These are phyloP conservation scores for Gibbula magus DNA, from an alignment of 2,888 invertebrate species.

Conservation along the genomic window DNA sequence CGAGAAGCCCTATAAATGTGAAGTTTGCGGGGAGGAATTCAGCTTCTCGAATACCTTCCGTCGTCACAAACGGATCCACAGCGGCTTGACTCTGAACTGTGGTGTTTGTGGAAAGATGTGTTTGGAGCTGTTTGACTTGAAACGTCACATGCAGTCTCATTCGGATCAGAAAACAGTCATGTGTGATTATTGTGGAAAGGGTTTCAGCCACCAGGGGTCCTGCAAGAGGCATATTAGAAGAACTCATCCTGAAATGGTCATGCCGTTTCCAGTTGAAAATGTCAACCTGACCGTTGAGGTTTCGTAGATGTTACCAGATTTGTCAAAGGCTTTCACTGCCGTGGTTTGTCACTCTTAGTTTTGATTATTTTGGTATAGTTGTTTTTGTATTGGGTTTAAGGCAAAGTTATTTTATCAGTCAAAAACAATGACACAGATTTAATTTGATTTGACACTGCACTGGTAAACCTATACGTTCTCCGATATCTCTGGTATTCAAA, in stretches of 20 bases:
- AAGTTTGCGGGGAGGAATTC: constrained; percentile 75
- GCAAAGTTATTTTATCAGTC: too few relatives aligned
- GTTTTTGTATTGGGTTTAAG: too few relatives aligned
- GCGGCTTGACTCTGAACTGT: neutral
- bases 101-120: constrained; percentile 9
- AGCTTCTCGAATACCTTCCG: constrained; percentile 12
- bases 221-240: constrained; percentile 58
- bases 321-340: too few relatives aligned
- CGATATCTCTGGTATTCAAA: too few relatives aligned
- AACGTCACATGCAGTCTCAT: constrained; percentile 14
- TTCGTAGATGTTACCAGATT: too few relatives aligned
- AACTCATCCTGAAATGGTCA: neutral
- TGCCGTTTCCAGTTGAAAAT: neutral
- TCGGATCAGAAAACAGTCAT: neutral
- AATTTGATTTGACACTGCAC: too few relatives aligned
- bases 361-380: too few relatives aligned
- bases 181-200: constrained; percentile 17
- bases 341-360: too few relatives aligned
- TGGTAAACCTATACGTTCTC: too few relatives aligned
- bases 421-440: too few relatives aligned
- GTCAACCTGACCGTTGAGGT: neutral
- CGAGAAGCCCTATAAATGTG: constrained; percentile 75
- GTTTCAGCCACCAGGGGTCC: neutral
- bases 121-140: constrained; percentile 13
- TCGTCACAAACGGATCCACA: constrained; percentile 14